Evolutionary conservation across 2,888 invertebrate genomes (phyloP).

Genomic region (Ferdinandea cuprea): DNA sequence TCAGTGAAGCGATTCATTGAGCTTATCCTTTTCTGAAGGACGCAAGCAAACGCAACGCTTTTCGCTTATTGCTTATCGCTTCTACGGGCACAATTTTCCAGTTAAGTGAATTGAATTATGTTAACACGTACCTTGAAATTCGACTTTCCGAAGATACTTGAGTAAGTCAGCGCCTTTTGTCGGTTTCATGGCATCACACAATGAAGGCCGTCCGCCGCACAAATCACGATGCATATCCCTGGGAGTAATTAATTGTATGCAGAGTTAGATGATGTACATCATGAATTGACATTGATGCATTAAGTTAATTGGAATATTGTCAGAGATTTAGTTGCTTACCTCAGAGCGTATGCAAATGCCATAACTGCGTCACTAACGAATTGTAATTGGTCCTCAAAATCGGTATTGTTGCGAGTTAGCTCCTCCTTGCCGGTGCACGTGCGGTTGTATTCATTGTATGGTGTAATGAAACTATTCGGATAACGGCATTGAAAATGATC

Average conservation of each 20-base stretch:
- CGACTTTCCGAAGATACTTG: constrained; percentile 92
- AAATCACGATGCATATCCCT: constrained; percentile 94
- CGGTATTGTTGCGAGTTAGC: constrained; percentile 89
- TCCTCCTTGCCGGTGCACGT: constrained; percentile 91
- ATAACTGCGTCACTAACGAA: constrained; percentile 98
- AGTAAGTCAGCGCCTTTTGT: constrained; percentile 94
- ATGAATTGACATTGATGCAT: too few species aligned
- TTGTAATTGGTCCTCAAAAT: constrained; percentile 96
- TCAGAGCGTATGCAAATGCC: constrained; percentile 95
- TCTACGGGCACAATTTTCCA: constrained; percentile 53
- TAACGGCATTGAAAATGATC: constrained; percentile 95
- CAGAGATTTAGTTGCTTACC: constrained; percentile 83
- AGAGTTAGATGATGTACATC: too few species aligned
- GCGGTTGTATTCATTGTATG: constrained; percentile 90
- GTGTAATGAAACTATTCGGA: constrained; percentile 90
- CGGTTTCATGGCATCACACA: constrained; percentile 95
- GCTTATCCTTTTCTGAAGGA: constrained; percentile 40
- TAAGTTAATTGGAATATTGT: too few species aligned
- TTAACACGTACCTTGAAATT: constrained; percentile 90
- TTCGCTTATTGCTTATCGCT: constrained; percentile 8
- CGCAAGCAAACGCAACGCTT: too few species aligned
- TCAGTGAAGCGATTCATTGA: constrained; percentile 57
- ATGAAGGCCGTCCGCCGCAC: constrained; percentile 89
- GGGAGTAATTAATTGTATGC: constrained; percentile 76
- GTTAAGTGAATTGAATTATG: constrained; percentile 57